Base-by-base conservation (phyloP, 2,888 invertebrate genomes). In the Melieria omissa region DNA sequence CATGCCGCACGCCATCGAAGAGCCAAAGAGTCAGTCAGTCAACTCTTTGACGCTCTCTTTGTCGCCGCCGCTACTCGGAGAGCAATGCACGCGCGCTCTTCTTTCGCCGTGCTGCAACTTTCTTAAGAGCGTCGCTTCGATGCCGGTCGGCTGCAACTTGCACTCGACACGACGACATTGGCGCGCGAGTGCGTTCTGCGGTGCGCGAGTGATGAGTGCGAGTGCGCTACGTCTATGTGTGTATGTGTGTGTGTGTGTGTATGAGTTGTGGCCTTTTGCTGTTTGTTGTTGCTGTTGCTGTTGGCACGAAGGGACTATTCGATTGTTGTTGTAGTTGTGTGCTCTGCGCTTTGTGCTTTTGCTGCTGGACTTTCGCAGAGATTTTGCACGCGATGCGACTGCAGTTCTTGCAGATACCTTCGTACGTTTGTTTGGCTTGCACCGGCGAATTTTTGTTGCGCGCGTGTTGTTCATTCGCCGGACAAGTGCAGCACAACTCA, bases 391-490 rank as follows among this genome's bases (percentile, higher is more conserved):
- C 84, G 85, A 85, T 85, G 85, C 85, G 84, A 82, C 85, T 84
- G 84, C 84, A 84, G 84, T 84, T 84, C 85, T 84, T 84, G 85
- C 84, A 84, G 84, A 85, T 81, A 85, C 84, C 82, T 85, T 84
- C 85, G 84, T 82, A 84, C 84, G 84, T 84, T 82, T 85, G 84
- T 84, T 85, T 81, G 78, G 78, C 79, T 80, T 81, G 84, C 83
- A 82, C 80, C 81, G 83, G 81, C 81, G 78, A 78, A 58, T 63
- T 64, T 46, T 63, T 58, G 65, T 70, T 54, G 29, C 29, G 29
- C 29, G 29, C 29, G 29, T 29, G 29, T 29, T 29, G 29, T 57
- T 63, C 58, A 72, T 68, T 67, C 67, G 77, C 77, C 77, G 75
- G 75, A 77, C 77, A 77, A 77, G 77, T 77, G 77, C 73, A 75